Evolutionary conservation across 2,113 vertebrate genomes (phyloP), one percentile per base, ranked within the genome.

Genomic region (Motacilla alba): DNA sequence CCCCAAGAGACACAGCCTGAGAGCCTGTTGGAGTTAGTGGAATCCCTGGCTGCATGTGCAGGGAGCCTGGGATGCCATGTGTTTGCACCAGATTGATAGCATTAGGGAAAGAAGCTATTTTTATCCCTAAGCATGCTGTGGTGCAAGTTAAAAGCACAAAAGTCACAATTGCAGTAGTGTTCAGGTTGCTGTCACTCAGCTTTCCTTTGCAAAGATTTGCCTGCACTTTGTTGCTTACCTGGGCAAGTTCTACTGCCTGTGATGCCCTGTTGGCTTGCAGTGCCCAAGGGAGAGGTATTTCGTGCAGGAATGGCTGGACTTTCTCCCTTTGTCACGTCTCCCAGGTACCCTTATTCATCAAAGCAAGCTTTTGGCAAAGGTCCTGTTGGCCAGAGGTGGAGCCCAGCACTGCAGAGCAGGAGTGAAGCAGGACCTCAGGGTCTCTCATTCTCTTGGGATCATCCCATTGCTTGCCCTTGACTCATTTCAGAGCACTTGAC

Each of bases 401-500:
- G 35, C 19, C 30, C 22, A 33, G 6, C 76, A 43, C 46, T 18
- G 63, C 66, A 82, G 49, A 62, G 59, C 28, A 8, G 47, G 76
- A 37, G 35, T 17, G 77, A 72, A 14, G 35, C 43, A 26, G 74
- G 20, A 66, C 35, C 76, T 77, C 47, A 47, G 41, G 70, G 53
- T 75, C 31, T 33, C 53, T 56, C 31, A 33, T 56, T 56, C 56
- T 59, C 67, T 37, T 37, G 39, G 60, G 37, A 37, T 87, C 94
- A 89, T 88, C 70, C 35, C 55, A 22, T 76, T 12, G 6, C 66
- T 21, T 80, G 95, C 92, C 93, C 91, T 53, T 94, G 94, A 74
- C 86, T 92, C 13, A 6, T 91, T 84, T 81, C 59, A 33, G 69
- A 80, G 60, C 12, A 33, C 87, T 91, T 96, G 95, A 94, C 92